Conservation (phyloP, 2,797 vertebrate species). For the Enteromius trimaculatus region DNA sequence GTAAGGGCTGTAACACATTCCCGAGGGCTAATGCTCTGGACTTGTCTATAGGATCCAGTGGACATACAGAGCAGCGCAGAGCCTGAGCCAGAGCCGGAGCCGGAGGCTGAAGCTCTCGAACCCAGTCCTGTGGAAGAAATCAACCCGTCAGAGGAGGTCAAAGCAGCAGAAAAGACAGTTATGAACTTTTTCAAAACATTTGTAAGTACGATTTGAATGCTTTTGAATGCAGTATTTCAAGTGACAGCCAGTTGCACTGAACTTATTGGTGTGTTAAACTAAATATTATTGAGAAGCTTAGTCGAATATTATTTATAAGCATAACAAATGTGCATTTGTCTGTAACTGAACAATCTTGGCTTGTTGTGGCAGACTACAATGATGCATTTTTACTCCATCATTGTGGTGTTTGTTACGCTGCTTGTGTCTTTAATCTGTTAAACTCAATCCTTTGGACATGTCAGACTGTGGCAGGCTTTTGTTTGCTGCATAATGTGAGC, state of each 20-base stretch:
- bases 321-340: background rate
- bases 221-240: background rate
- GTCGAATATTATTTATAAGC: background rate
- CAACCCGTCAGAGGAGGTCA: constrained; percentile 62
- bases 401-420: constrained; percentile 67
- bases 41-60: constrained; percentile 81
- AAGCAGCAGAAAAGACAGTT: constrained; percentile 81
- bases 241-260: background rate
- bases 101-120: constrained; percentile 64
- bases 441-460: constrained; percentile 77
- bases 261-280: background rate
- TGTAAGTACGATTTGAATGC: constrained; percentile 78
- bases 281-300: background rate
- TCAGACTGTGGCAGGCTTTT: constrained; percentile 79
- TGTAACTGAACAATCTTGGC: background rate
- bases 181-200: constrained; percentile 99
- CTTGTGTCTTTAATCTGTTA: constrained; percentile 73
- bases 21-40: constrained; percentile 73
- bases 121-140: constrained; percentile 57
- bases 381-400: constrained; percentile 66
- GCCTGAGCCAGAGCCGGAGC: constrained; percentile 53
- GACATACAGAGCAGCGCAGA: constrained; percentile 69
- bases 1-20: constrained; percentile 66
- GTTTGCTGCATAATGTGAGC: constrained; percentile 76
- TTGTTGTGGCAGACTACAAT: constrained; percentile 12